phyloP scores from a whole-genome alignment of 2,888 invertebrate genomes.

The Sminthurides aquaticus region DNA sequence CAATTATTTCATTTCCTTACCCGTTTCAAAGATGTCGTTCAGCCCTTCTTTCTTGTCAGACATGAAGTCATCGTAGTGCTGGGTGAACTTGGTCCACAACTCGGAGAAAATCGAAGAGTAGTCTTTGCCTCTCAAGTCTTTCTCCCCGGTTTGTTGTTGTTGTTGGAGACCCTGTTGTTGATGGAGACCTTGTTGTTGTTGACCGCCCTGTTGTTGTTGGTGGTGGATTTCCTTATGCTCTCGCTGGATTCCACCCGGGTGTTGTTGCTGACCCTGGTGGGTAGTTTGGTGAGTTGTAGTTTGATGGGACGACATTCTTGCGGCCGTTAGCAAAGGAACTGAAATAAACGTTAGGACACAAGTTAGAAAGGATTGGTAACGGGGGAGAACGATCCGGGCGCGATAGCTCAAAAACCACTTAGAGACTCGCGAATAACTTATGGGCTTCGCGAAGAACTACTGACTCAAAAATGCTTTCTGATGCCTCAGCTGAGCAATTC shows the following conservation, averaged over 20 bases:
- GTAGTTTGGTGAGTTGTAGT: too few relatives aligned
- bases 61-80: slow-evolving; percentile 3
- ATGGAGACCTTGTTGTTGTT: background rate
- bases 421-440: too few relatives aligned
- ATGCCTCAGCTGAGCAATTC: background rate
- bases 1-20: too few relatives aligned
- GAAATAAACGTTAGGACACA: background rate
- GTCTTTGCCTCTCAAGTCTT: slow-evolving; percentile 1
- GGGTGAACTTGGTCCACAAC: background rate
- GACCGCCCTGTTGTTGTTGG: background rate
- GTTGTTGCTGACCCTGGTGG: slow-evolving; percentile 1
- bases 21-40: slow-evolving; percentile 6
- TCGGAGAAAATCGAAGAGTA: background rate
- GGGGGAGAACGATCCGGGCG: too few relatives aligned
- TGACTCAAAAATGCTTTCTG: background rate
- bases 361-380: background rate
- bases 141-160: background rate
- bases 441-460: too few relatives aligned
- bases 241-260: too few relatives aligned
- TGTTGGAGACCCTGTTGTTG: background rate
- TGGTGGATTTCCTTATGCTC: background rate
- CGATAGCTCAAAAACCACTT: too few relatives aligned
- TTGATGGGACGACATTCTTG: background rate
- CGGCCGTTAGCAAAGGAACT: slow-evolving; percentile 2
- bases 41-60: background rate